Percentiles rank a stretch among this genome's conserved stretches.
phyloP scores from a whole-genome alignment of 2,888 invertebrate genomes.

The Sarcophaga subvicina region DNA sequence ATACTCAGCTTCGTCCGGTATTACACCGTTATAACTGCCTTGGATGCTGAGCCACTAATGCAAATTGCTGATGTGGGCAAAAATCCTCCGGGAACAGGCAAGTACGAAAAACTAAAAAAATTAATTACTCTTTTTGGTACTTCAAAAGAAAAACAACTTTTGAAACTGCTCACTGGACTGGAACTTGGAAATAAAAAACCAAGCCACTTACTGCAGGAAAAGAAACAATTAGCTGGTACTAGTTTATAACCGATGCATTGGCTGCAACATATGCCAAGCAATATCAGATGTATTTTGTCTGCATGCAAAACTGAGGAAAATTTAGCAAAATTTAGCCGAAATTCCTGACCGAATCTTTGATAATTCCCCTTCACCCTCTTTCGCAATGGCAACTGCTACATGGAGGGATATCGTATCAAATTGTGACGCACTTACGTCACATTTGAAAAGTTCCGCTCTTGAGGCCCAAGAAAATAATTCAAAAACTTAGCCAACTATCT shows the following conservation, averaged over 20 bases:
- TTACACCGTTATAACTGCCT: constrained; percentile 45
- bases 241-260: constrained; percentile 52
- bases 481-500: constrained; percentile 32
- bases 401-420: not conserved
- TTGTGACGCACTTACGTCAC: too few relatives aligned
- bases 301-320: not conserved
- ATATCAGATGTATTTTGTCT: constrained; percentile 17
- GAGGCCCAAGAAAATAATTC: constrained; percentile 18
- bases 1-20: not conserved
- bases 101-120: constrained; percentile 58
- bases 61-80: constrained; percentile 57
- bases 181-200: constrained; percentile 34
- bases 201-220: constrained; percentile 54
- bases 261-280: constrained; percentile 55
- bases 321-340: too few relatives aligned
- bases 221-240: constrained; percentile 44
- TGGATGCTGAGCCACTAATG: constrained; percentile 39
- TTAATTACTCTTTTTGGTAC: constrained; percentile 52
- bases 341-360: constrained; percentile 14
- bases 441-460: not conserved
- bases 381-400: not conserved
- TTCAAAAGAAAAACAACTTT: constrained; percentile 45
- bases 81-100: constrained; percentile 52
- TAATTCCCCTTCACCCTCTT: constrained; percentile 20
- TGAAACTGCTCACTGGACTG: constrained; percentile 30